Conservation (phyloP, 2,797 vertebrate species). For the Chromis chromis region DNA sequence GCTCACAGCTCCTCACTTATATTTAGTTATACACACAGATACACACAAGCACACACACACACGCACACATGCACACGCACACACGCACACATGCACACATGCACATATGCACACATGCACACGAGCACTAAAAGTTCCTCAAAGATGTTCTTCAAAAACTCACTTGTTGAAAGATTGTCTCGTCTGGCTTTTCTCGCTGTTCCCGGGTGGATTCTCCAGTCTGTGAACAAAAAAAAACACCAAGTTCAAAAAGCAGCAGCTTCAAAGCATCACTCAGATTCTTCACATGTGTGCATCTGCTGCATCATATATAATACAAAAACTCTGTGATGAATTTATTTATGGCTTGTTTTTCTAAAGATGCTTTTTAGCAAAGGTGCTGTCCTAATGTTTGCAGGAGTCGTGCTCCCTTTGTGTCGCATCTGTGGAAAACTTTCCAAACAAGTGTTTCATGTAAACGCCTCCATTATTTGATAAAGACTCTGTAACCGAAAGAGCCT, state of each 20-base stretch:
- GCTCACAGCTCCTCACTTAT: neutral
- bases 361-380: slow-evolving; percentile 3
- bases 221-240: slow-evolving; percentile 60
- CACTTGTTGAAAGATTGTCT: slow-evolving; percentile 85
- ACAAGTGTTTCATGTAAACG: slow-evolving; percentile 21
- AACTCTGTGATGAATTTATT: slow-evolving; percentile 20
- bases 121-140: neutral
- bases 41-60: slow-evolving; percentile 1
- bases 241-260: neutral
- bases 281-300: slow-evolving; percentile 19
- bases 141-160: slow-evolving; percentile 50
- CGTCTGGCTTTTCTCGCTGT: slow-evolving; percentile 68
- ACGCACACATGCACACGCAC: no score
- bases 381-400: slow-evolving; percentile 1
- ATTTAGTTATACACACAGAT: slow-evolving; percentile 1
- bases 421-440: slow-evolving; percentile 23
- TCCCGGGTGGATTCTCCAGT: slow-evolving; percentile 82
- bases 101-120: neutral
- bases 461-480: slow-evolving; percentile 8
- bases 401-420: neutral
- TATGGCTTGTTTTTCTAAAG: slow-evolving; percentile 20
- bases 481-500: neutral
- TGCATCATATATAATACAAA: slow-evolving; percentile 18
- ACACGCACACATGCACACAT: neutral
- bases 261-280: neutral